Evolutionary conservation across 1,140 invertebrate genomes (phyloP).

Genomic region (Drosophila triauraria): DNA sequence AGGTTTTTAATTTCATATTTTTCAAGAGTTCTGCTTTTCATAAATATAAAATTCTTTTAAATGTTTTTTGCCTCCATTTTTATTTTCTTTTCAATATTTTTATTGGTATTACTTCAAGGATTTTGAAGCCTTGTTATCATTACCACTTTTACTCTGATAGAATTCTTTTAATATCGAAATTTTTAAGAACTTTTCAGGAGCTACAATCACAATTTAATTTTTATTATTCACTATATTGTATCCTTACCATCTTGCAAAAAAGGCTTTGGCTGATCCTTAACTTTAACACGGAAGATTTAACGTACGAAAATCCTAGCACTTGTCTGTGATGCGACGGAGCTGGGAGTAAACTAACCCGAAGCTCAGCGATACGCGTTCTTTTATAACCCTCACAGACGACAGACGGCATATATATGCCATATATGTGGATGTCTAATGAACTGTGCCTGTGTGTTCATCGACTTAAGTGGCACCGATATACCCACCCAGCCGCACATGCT

Average conservation of each 20-base stretch:
- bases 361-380: conserved; percentile 31
- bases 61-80: too few relatives aligned
- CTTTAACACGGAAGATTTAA: conserved; percentile 9
- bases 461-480: conserved; percentile 26
- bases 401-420: conserved; percentile 16
- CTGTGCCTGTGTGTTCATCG: conserved; percentile 27
- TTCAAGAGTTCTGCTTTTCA: background rate
- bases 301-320: conserved; percentile 36
- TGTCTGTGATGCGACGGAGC: conserved; percentile 46
- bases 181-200: background rate
- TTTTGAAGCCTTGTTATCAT: background rate
- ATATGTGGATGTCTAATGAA: conserved; percentile 26
- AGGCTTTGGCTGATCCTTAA: background rate
- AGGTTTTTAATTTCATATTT: too few relatives aligned
- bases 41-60: background rate
- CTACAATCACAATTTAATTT: background rate
- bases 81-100: too few relatives aligned
- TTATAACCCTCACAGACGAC: conserved; percentile 21
- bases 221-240: too few relatives aligned
- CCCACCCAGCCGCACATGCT: conserved; percentile 33
- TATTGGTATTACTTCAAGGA: background rate
- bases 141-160: background rate
- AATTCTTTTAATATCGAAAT: background rate
- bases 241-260: conserved; percentile 31
- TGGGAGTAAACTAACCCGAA: conserved; percentile 45